These are phyloP conservation scores for Carassius auratus DNA, from an alignment of 2,113 vertebrate genomes.

Conservation along the genomic window DNA sequence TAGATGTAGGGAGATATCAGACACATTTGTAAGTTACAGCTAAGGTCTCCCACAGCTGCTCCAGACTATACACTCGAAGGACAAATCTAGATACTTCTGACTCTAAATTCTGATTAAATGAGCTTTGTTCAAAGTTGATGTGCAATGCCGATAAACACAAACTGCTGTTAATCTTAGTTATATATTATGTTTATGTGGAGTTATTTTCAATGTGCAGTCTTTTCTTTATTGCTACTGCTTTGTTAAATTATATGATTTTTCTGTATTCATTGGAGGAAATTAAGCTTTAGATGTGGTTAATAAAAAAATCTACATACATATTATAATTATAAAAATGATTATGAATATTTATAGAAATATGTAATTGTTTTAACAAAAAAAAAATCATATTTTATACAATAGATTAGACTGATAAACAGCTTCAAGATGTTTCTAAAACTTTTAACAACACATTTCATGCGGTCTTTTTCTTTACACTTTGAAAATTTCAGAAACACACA, in stretches of 20 bases:
- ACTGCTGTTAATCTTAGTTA: background rate
- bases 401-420: background rate
- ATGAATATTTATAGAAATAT: background rate
- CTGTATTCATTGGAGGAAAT: background rate
- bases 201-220: too few relatives aligned
- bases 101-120: background rate
- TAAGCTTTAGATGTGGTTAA: background rate
- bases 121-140: too few relatives aligned
- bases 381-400: too few relatives aligned
- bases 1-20: too few relatives aligned
- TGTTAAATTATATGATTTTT: background rate
- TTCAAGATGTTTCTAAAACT: background rate
- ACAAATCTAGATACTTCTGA: background rate
- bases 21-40: too few relatives aligned
- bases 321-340: background rate
- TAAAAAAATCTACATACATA: background rate
- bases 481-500: conserved; percentile 23
- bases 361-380: background rate
- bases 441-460: conserved; percentile 1
- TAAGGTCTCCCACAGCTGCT: background rate
- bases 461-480: background rate
- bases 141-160: too few relatives aligned
- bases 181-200: too few relatives aligned
- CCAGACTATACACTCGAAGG: background rate
- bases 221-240: background rate